Percentiles rank a stretch among this genome's conserved stretches.
Conservation (phyloP, 2,113 vertebrate genomes). For the Sturnus vulgaris region DNA sequence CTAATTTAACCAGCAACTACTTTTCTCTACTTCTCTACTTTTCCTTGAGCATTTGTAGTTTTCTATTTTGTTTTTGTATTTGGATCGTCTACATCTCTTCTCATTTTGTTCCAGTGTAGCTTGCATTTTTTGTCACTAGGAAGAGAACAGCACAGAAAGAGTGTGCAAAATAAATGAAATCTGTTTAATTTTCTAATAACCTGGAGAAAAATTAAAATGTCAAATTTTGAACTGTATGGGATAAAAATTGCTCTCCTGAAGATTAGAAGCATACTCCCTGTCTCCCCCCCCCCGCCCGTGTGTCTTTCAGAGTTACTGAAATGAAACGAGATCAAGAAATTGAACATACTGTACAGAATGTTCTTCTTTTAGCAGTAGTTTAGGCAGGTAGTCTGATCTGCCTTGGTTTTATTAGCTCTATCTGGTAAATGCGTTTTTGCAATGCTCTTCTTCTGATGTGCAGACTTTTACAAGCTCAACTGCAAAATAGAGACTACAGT, state of each 20-base stretch:
- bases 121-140: neutral
- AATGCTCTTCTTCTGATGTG: neutral
- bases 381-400: neutral
- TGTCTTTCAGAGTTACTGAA: neutral
- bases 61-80: neutral
- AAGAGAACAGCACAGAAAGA: neutral
- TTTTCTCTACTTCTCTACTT: neutral
- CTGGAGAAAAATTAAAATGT: neutral
- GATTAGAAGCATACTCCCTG: neutral
- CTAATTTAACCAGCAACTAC: neutral
- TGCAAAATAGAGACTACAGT: neutral
- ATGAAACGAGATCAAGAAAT: neutral
- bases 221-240: neutral
- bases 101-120: neutral
- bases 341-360: neutral
- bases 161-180: neutral
- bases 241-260: neutral
- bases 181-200: neutral
- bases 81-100: neutral
- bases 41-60: neutral
- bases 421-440: neutral
- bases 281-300: rapidly evolving
- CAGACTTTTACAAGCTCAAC: neutral
- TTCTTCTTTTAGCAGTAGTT: neutral
- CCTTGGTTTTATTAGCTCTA: neutral